Conservation (phyloP, 2,113 vertebrate species). For the Solenodon paradoxus region DNA sequence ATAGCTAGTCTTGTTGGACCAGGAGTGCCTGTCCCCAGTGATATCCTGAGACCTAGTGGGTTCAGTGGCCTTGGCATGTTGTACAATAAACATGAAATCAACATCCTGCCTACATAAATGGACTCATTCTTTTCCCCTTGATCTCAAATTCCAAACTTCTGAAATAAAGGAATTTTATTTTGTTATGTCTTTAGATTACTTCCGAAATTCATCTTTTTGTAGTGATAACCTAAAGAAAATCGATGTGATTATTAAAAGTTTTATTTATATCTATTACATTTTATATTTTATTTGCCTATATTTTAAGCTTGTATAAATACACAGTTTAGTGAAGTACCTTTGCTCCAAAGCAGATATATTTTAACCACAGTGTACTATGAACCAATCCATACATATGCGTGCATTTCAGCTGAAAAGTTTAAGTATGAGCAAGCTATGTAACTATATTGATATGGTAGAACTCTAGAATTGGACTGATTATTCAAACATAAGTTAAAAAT, state of each 20-base stretch:
- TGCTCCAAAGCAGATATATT: not conserved
- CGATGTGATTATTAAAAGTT: not conserved
- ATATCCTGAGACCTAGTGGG: not conserved
- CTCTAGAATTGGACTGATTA: not conserved
- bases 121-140: not conserved
- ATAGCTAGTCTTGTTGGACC: not conserved
- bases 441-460: not conserved
- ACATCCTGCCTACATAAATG: not conserved
- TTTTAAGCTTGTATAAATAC: not conserved
- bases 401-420: constrained; percentile 7
- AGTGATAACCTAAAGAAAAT: not conserved
- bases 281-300: not conserved
- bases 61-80: not conserved
- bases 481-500: not conserved
- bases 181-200: not conserved
- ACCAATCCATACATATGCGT: not conserved
- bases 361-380: not conserved
- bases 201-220: not conserved
- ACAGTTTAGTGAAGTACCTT: not conserved
- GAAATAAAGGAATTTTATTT: not conserved
- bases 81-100: not conserved
- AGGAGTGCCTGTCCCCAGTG: not conserved
- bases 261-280: not conserved
- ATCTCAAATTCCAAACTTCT: not conserved
- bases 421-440: not conserved